Evolutionary conservation across 2,888 invertebrate genomes (phyloP), one percentile per base, ranked within the genome.

Genomic region (Ichneumon xanthorius): DNA sequence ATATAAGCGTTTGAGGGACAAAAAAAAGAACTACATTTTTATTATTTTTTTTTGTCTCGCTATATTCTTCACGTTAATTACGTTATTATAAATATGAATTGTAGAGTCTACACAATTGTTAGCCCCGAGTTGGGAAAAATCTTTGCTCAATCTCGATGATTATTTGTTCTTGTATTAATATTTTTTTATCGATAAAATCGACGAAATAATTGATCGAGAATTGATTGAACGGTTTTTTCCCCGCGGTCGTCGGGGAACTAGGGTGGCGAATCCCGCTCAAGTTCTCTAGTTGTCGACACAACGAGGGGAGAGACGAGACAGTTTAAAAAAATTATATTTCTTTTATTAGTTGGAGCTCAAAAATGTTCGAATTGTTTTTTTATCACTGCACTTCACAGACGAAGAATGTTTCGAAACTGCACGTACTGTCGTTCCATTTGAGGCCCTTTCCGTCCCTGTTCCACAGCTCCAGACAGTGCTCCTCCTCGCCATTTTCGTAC

Each of bases 341-440:
- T 37, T 61, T 33, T 33, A 33, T 6, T 33, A 61, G 14, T 61
- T 26, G 61, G 26, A 61, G 33, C 61, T n/a, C 30, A 30, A 30
- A 79, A 82, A 58, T 67, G 67, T 82, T 61, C 71, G 58, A 19
- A 19, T 75, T 67, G 33, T 50, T 33, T 50, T 33, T 5, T 48
- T 19, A 83, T 93, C 92, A 93, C 88, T 96, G 96, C 88, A 97
- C 97, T 96, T 98, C 98, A 94, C 98, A 98, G 79, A 98, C 97
- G 94, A 98, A 98, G 94, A 96, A 98, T 1, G 98, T 98, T 94
- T 98, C 98, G 92, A 98, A 98, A 87, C 98, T 98, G 94, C 98
- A 98, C 0, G 98, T 98, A 0, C 98, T 98, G 93, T 98, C 98
- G 94, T 98, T 98, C 98, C 98, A 98, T 92, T 98, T 98, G 16